Base-by-base conservation (phyloP, 1,140 invertebrate genomes). In the Trissolcus basalis region DNA sequence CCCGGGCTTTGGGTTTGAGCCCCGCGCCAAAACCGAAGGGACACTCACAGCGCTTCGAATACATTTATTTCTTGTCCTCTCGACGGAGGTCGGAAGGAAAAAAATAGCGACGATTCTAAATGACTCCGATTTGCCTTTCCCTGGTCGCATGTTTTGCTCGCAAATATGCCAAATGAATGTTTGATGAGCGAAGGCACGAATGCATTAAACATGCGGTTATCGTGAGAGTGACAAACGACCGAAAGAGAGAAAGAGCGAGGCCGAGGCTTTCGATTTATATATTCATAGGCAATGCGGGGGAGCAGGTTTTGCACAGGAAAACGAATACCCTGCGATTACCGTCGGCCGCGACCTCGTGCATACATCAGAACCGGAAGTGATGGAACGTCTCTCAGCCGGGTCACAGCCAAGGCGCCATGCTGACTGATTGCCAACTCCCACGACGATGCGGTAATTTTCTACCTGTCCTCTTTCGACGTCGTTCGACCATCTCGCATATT, bases 341-440 rank as follows among this genome's bases (percentile, higher is more conserved):
- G 77, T 77, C 82, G 81, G 81, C 73, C 82, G 80, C 76, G 80
- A 85, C 85, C 82, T 81, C 78, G 79, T 80, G 83, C 81, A 87
- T 87, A 87, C 80, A 86, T 87, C 85, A 87, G 63, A 65, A 73
- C 74, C 65, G 45, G 79, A 82, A 84, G 80, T 84, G 84, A 85
- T 85, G 82, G 82, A 83, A 80, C 77, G 80, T 81, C 77, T 81
- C 80, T 75, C 45, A 76, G 59, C 64, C 64, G 70, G 83, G 80
- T 83, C 83, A 82, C 81, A 83, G 61, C 61, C 64, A 78, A 78
- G 81, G 76, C 78, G 68, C 75, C 77, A 59, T 54, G 36, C 81
- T 87, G 85, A 87, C 80, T 86, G 86, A 87, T 87, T 82, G 83
- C 81, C 70, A 83, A 85, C 80, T 86, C 84, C 81, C 83, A 74